Evolutionary conservation across 2,888 invertebrate species (phyloP), one percentile per base, ranked within the genome.

Genomic region (Carcina quercana): DNA sequence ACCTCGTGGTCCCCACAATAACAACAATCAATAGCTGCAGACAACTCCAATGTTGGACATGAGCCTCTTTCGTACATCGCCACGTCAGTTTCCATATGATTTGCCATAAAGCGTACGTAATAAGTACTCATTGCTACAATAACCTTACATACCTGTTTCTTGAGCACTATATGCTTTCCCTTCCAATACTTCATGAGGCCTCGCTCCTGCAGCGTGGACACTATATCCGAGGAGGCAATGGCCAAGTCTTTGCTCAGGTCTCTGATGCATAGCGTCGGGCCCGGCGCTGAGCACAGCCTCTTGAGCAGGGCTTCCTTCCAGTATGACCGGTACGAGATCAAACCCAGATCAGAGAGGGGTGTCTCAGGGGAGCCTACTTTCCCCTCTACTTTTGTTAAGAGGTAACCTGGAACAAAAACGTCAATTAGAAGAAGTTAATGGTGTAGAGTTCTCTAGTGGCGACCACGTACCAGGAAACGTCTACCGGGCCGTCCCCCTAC

Each of bases 121-220:
- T n/a, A n/a, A n/a, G n/a, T n/a, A n/a, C n/a, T n/a, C n/a, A n/a
- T n/a, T n/a, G n/a, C n/a, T n/a, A n/a, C n/a, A n/a, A n/a, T n/a
- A n/a, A n/a, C n/a, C 14, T 19, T 19, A 40, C 79, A 62, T 53
- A 93, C 94, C 90, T 94, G 94, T 79, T 95, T 94, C 71, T 96
- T 97, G 32, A 98, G 86, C 30, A 98, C 95, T 53, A 98, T 94
- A 79, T 98, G 98, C 71, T 97, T 96, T 38, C 97, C 97, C 78
- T 98, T 98, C 97, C 98, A 98, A 71, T 98, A 98, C 76, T 98
- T 98, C 91, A 98, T 93, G 88, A 98, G 95, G 5, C 97, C 97
- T 44, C 98, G 86, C 11, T 96, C 96, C 61, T 98, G 97, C 24
- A 99, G 84, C 3, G 99, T 99, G 45, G 97, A 97, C 13, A 98